A percentile compares a stretch with the other conserved stretches of the same genome.
These are phyloP conservation scores for Isoperla grammatica DNA, from an alignment of 2,888 invertebrate genomes.

Conservation along the genomic window DNA sequence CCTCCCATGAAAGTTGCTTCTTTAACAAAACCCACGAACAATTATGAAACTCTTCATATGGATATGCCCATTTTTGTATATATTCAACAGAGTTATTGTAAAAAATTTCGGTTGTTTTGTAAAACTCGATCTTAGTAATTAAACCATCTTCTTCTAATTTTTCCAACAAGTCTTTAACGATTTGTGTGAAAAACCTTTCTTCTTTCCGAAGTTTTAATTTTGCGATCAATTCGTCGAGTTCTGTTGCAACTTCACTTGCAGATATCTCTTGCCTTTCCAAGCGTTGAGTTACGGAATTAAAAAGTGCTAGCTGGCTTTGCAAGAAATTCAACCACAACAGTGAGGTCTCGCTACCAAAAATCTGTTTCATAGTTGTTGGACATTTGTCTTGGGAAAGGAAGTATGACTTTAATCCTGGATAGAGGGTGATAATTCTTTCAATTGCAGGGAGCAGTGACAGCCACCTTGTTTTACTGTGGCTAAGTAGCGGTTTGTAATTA, in stretches of 20 bases:
- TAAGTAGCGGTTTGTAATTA: conserved; percentile 35
- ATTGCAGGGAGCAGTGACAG: conserved; percentile 36
- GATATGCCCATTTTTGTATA: background rate
- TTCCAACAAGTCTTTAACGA: too few relatives aligned
- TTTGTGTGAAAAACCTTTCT: background rate
- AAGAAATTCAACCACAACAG: conserved; percentile 9
- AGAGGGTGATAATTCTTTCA: conserved; percentile 36
- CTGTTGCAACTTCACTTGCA: background rate
- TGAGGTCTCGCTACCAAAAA: conserved; percentile 30
- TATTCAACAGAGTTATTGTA: too few relatives aligned
- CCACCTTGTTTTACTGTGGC: conserved; percentile 35
- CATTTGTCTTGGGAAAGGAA: conserved; percentile 35
- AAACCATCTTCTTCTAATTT: too few relatives aligned
- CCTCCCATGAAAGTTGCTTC: background rate
- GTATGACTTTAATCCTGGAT: conserved; percentile 33
- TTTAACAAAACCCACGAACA: background rate
- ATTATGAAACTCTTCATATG: too few relatives aligned
- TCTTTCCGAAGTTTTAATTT: background rate
- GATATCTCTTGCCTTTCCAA: background rate
- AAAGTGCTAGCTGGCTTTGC: conserved; percentile 12
- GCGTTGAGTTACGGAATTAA: conserved; percentile 2
- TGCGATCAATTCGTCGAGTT: background rate
- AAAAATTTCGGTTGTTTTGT: too few relatives aligned
- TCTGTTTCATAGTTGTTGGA: conserved; percentile 30
- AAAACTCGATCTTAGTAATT: too few relatives aligned